Evolutionary conservation across 2,888 invertebrate genomes (phyloP).

Genomic region (Tigriopus californicus): DNA sequence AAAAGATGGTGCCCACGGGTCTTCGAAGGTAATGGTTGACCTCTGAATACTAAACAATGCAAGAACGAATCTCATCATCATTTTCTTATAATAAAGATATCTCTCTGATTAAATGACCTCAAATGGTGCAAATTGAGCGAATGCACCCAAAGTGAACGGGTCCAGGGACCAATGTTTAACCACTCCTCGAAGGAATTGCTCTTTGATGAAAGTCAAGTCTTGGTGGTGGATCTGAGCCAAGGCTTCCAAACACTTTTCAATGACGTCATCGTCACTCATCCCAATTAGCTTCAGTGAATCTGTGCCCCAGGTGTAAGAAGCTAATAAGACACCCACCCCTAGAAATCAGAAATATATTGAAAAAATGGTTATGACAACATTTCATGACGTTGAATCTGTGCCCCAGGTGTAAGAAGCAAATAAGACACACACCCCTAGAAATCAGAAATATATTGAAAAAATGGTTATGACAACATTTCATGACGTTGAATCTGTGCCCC

Average conservation of each 20-base stretch:
- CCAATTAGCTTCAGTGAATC: neutral
- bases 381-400: no score
- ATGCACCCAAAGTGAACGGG: conserved; percentile 1
- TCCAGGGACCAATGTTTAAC: neutral
- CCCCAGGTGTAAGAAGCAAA: no score
- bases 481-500: no score
- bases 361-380: no score
- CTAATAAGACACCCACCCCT: neutral
- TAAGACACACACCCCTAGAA: no score
- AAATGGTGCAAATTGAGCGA: neutral
- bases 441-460: no score
- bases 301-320: neutral
- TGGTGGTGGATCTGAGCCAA: neutral
- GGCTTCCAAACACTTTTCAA: neutral
- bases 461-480: no score
- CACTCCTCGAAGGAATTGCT: neutral
- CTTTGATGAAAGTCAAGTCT: neutral
- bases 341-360: no score
- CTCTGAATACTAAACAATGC: neutral
- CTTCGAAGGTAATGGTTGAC: neutral
- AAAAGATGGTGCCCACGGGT: neutral
- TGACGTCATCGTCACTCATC: conserved; percentile 1
- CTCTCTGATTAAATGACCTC: neutral
- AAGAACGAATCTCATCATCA: no score
- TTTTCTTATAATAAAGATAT: no score